Percentiles rank a stretch among this genome's conserved stretches.
These are phyloP conservation scores for Lipophrys pholis DNA, from an alignment of 2,113 vertebrate species.

Conservation along the genomic window DNA sequence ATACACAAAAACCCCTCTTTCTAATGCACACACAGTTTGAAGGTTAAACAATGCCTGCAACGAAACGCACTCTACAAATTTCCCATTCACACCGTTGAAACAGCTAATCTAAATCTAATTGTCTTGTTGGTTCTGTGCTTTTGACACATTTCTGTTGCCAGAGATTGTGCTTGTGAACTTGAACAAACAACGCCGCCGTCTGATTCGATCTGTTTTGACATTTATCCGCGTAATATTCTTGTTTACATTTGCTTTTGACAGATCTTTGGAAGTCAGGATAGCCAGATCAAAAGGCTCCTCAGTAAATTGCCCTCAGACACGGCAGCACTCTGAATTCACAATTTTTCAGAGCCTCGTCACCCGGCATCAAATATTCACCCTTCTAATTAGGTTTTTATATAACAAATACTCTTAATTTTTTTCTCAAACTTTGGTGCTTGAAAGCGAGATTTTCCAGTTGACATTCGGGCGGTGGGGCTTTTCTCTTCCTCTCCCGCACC, in stretches of 20 bases:
- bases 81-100: not conserved
- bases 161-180: conserved; percentile 2
- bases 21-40: not conserved
- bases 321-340: conserved; percentile 21
- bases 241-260: conserved; percentile 47
- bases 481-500: not conserved
- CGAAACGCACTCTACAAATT: not conserved
- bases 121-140: not conserved
- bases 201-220: conserved; percentile 52
- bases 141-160: conserved; percentile 20
- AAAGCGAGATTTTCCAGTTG: not conserved
- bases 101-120: conserved; percentile 8
- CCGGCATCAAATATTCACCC: conserved; percentile 23
- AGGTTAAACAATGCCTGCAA: not conserved
- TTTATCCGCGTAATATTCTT: conserved; percentile 49
- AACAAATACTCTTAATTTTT: conserved; percentile 22
- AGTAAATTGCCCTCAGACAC: conserved; percentile 35
- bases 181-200: conserved; percentile 13
- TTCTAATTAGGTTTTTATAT: conserved; percentile 51
- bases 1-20: too few relatives aligned
- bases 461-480: conserved; percentile 9
- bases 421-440: not conserved
- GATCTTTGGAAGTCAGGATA: conserved; percentile 25
- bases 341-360: conserved; percentile 17
- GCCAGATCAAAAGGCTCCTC: conserved; percentile 51